These are phyloP conservation scores for Sialia sialis DNA, from an alignment of 2,113 vertebrate species.

Conservation along the genomic window DNA sequence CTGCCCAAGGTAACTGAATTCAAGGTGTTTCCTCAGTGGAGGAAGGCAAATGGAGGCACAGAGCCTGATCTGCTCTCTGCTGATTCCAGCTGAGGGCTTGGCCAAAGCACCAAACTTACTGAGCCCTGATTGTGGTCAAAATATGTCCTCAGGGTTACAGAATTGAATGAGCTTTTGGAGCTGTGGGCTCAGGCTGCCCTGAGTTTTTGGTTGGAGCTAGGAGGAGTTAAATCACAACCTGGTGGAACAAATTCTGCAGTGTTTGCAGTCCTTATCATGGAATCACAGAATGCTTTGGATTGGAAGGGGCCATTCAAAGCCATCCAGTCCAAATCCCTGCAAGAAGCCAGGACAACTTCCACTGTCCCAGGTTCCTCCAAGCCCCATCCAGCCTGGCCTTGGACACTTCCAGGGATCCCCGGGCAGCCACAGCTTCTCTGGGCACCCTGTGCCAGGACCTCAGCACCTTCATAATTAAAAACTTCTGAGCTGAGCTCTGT, in stretches of 20 bases:
- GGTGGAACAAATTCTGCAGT: not conserved
- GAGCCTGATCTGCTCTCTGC: not conserved
- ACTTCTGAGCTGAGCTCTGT: not conserved
- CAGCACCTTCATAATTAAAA: not conserved
- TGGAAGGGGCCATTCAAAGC: not conserved
- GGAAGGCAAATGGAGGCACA: not conserved
- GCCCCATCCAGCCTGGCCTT: fast-evolving
- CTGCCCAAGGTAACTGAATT: not conserved
- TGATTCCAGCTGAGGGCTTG: not conserved
- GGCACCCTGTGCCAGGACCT: not conserved
- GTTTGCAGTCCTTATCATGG: not conserved
- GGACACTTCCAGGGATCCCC: not conserved
- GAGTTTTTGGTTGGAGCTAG: not conserved
- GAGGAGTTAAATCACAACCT: not conserved
- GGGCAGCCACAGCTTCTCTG: not conserved
- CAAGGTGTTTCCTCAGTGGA: not conserved
- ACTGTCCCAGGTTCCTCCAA: fast-evolving
- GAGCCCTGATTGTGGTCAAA: not conserved
- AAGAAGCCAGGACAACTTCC: not conserved
- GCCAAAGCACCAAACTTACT: not conserved
- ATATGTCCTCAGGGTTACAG: fast-evolving
- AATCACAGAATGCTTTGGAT: not conserved
- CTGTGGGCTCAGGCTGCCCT: not conserved
- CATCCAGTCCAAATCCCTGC: not conserved
- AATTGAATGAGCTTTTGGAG: not conserved